Percentiles rank a stretch among this genome's conserved stretches.
Conservation (phyloP, 2,113 vertebrate genomes). For the Serranochromis macrocephalus region DNA sequence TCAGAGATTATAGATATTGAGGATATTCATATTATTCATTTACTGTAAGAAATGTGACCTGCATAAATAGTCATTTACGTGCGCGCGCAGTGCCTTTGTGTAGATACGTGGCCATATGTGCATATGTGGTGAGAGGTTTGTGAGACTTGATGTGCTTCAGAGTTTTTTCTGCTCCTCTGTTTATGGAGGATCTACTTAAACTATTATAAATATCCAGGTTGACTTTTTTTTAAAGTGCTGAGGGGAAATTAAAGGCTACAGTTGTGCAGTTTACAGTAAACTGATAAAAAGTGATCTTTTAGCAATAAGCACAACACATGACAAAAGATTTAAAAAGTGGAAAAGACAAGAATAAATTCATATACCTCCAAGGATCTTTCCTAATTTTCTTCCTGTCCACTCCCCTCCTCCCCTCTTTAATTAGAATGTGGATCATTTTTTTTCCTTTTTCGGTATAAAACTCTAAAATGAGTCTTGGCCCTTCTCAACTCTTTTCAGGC, state of each 20-base stretch:
- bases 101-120: background rate
- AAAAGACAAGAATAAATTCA: background rate
- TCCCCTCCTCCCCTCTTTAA: background rate
- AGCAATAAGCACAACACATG: background rate
- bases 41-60: conserved; percentile 53
- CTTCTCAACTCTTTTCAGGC: background rate
- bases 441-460: conserved; percentile 7
- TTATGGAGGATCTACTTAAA: conserved; percentile 59
- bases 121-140: background rate
- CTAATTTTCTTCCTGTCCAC: background rate
- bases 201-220: conserved; percentile 69
- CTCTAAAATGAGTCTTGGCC: background rate
- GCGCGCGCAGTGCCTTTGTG: background rate
- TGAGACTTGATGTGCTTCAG: background rate
- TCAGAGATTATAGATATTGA: conserved; percentile 65
- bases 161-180: background rate
- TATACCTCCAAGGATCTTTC: background rate
- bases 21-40: conserved; percentile 65
- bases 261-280: background rate
- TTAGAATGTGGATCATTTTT: background rate
- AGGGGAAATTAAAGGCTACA: conserved; percentile 3
- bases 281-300: background rate
- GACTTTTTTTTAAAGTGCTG: background rate
- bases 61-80: conserved; percentile 36
- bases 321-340: background rate